phyloP scores from a whole-genome alignment of 2,113 vertebrate genomes.

The Ovis aries region DNA sequence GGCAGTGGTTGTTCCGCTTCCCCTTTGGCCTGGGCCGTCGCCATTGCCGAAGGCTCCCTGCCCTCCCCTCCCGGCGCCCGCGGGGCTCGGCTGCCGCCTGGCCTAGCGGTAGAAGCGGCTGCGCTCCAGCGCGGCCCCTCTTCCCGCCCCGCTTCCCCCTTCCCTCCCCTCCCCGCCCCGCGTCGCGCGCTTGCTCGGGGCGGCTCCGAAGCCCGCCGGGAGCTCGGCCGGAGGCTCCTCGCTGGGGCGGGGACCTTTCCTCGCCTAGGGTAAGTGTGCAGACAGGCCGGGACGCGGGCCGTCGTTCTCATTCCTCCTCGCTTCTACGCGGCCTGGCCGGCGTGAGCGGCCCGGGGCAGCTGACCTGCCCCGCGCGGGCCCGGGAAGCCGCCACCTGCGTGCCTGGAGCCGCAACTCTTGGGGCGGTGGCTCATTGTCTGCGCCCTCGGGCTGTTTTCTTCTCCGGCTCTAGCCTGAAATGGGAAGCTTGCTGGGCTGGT shows the following conservation, averaged over 20 bases:
- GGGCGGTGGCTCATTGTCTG: conserved; percentile 75
- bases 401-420: neutral
- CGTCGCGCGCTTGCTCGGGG: neutral
- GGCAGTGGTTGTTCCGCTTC: conserved; percentile 72
- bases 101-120: conserved; percentile 19
- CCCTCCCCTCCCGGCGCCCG: conserved; percentile 39
- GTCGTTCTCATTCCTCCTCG: neutral
- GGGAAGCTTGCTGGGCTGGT: neutral
- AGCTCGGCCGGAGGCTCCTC: conserved; percentile 35
- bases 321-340: conserved; percentile 21
- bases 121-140: neutral
- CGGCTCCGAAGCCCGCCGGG: conserved; percentile 17
- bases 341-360: neutral
- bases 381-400: conserved; percentile 46
- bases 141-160: neutral
- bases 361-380: neutral
- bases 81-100: conserved; percentile 24
- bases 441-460: conserved; percentile 12
- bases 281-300: neutral
- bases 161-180: neutral
- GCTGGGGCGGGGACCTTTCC: conserved; percentile 52
- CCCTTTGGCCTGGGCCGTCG: conserved; percentile 67
- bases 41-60: conserved; percentile 69
- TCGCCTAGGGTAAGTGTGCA: conserved; percentile 54
- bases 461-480: neutral